phyloP scores from a whole-genome alignment of 2,797 vertebrate species.

The Galago senegalensis region DNA sequence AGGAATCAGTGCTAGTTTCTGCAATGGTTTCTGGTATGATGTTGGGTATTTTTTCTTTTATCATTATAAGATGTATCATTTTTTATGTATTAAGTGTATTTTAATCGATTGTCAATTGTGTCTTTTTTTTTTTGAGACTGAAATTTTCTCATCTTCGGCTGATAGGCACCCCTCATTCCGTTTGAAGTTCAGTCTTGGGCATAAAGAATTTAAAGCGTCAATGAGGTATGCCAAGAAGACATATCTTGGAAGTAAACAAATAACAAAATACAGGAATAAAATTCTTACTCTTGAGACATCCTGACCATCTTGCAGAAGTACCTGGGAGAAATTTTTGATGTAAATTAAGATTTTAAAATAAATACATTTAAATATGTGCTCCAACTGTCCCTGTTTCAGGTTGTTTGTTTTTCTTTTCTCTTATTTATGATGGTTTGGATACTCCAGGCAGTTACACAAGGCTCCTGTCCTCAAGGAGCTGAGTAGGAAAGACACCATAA shows the following conservation, averaged over 20 bases:
- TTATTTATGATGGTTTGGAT: neutral
- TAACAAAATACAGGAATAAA: neutral
- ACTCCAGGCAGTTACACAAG: neutral
- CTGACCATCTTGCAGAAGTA: neutral
- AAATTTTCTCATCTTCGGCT: slow-evolving; percentile 7
- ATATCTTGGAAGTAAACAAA: neutral
- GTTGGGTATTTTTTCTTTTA: slow-evolving; percentile 7
- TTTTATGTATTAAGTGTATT: neutral
- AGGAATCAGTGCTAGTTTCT: neutral
- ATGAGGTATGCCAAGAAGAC: neutral
- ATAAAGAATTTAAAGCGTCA: neutral
- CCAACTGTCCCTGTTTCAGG: neutral
- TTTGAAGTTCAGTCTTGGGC: neutral
- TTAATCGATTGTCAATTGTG: neutral
- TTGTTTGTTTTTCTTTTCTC: neutral
- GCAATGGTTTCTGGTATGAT: neutral
- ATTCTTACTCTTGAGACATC: neutral
- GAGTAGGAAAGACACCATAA: neutral
- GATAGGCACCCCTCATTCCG: neutral
- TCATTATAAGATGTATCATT: neutral
- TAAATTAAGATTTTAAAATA: slow-evolving; percentile 31
- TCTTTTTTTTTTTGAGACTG: neutral
- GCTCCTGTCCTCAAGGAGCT: neutral
- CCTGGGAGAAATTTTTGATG: neutral
- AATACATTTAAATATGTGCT: neutral